phyloP scores from a whole-genome alignment of 2,113 vertebrate species.

The Gobiocypris rarus region DNA sequence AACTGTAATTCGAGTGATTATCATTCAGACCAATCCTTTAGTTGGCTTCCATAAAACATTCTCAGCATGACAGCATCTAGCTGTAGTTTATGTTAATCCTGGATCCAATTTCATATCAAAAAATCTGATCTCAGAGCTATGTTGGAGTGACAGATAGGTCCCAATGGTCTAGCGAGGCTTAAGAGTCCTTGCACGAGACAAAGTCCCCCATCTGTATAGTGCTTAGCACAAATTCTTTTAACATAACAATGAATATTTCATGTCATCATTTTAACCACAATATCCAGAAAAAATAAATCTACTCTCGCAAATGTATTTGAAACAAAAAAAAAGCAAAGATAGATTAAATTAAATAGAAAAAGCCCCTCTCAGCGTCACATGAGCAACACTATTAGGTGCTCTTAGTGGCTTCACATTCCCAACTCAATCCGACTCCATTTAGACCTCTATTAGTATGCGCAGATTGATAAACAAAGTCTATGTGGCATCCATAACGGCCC shows the following conservation, averaged over 20 bases:
- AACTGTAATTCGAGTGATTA: constrained; percentile 44
- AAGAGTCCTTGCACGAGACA: constrained; percentile 73
- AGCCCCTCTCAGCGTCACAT: background rate
- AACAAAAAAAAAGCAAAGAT: background rate
- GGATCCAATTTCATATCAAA: background rate
- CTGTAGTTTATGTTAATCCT: constrained; percentile 4
- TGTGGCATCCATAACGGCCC: constrained; percentile 36
- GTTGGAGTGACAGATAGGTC: constrained; percentile 63
- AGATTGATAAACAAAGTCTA: constrained; percentile 50
- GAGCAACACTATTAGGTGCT: constrained; percentile 4
- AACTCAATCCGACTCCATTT: constrained; percentile 13
- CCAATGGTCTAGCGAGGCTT: constrained; percentile 68
- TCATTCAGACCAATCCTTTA: constrained; percentile 57
- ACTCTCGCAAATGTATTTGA: background rate
- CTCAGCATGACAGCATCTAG: constrained; percentile 45
- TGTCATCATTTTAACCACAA: constrained; percentile 12
- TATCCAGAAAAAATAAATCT: background rate
- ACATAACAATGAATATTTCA: constrained; percentile 1
- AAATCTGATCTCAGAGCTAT: constrained; percentile 1
- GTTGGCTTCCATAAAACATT: constrained; percentile 32
- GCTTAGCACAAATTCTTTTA: constrained; percentile 53
- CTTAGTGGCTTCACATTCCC: background rate
- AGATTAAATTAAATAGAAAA: background rate
- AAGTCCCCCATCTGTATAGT: constrained; percentile 68
- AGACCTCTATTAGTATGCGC: constrained; percentile 26